These are phyloP conservation scores for Drosophila demipolita DNA, from an alignment of 2,888 invertebrate genomes.

Conservation along the genomic window DNA sequence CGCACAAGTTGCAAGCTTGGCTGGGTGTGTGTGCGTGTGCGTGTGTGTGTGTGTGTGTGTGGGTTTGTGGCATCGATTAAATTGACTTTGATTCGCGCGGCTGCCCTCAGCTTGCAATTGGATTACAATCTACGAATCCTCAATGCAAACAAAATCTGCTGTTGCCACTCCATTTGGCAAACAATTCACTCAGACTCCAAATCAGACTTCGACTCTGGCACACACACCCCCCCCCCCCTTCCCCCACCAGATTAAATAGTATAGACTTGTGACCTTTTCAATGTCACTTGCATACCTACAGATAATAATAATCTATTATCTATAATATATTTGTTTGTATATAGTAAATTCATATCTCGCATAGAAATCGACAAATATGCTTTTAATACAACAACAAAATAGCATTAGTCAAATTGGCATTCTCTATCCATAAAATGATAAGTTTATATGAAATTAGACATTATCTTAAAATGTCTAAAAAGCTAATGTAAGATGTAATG, in stretches of 20 bases:
- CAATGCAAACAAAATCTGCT: slow-evolving; percentile 21
- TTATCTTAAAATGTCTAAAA: too few relatives aligned
- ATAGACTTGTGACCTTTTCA: background rate
- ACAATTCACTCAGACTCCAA: slow-evolving; percentile 14
- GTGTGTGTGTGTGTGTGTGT: slow-evolving; percentile 5
- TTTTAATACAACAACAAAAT: background rate
- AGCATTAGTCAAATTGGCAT: background rate
- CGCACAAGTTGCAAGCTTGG: slow-evolving; percentile 13
- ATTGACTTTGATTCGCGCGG: slow-evolving; percentile 36
- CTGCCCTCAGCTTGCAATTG: slow-evolving; percentile 46
- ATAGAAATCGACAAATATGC: background rate
- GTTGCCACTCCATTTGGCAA: slow-evolving; percentile 36
- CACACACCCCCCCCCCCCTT: too few relatives aligned
- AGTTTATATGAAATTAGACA: background rate
- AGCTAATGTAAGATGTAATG: too few relatives aligned
- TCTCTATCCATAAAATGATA: background rate
- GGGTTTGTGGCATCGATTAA: slow-evolving; percentile 21
- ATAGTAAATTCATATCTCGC: background rate
- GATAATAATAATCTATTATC: background rate
- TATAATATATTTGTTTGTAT: background rate
- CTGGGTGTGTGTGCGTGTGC: slow-evolving; percentile 13
- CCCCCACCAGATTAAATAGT: too few relatives aligned
- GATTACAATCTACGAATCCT: slow-evolving; percentile 35
- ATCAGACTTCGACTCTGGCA: background rate
- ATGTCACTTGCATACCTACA: background rate